phyloP scores from a whole-genome alignment of 2,888 invertebrate genomes.

The Alitta virens region DNA sequence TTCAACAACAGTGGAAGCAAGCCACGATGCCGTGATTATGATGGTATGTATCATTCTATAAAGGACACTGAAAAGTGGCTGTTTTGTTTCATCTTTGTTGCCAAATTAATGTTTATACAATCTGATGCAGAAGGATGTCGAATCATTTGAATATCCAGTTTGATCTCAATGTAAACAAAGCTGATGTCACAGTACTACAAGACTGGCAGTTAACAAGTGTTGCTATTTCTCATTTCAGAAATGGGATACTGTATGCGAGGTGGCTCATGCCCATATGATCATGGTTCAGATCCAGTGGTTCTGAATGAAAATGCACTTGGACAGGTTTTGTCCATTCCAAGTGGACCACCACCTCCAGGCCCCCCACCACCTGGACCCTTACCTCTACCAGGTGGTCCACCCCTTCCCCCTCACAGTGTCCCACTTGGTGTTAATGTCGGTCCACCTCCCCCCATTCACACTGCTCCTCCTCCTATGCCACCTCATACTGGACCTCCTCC shows the following conservation, averaged over 20 bases:
- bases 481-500: constrained; percentile 5
- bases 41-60: too few species aligned
- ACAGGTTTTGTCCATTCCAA: constrained; percentile 57
- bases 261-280: constrained; percentile 94
- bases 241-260: constrained; percentile 95
- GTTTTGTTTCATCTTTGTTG: too few species aligned
- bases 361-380: constrained; percentile 22
- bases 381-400: constrained; percentile 14
- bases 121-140: too few species aligned
- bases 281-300: constrained; percentile 93
- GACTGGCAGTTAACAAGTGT: too few species aligned
- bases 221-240: constrained; percentile 65
- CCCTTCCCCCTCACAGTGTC: constrained; percentile 3
- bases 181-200: too few species aligned
- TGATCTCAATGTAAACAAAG: too few species aligned
- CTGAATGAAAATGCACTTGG: constrained; percentile 77
- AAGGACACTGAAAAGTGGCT: too few species aligned
- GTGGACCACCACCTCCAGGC: constrained; percentile 27
- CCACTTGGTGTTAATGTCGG: constrained; percentile 10
- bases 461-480: constrained; percentile 4
- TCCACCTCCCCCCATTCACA: constrained; percentile 10
- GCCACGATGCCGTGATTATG: constrained; percentile 76
- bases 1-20: constrained; percentile 12
- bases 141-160: too few species aligned
- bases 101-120: too few species aligned